A percentile compares a stretch with the other conserved stretches of the same genome.
phyloP scores from a whole-genome alignment of 92 coral and sea anemone species.

The Porites cylindrica region DNA sequence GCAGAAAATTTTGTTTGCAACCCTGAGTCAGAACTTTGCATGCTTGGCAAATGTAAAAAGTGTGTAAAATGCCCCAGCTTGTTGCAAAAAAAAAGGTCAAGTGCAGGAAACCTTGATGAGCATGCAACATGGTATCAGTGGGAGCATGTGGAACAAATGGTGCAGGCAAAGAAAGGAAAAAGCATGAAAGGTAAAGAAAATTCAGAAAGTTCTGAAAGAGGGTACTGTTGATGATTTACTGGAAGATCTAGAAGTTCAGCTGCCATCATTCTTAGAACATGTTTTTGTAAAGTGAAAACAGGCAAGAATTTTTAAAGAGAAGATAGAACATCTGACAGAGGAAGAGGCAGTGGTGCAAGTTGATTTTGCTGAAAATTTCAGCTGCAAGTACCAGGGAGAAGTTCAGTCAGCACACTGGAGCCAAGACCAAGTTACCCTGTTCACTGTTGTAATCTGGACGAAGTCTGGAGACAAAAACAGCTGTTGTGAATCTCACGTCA shows the following conservation, averaged over 20 bases:
- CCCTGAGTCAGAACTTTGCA: too few relatives aligned
- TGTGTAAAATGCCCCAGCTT: slow-evolving; percentile 20
- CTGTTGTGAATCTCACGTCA: slow-evolving; percentile 48
- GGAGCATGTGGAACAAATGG: slow-evolving; percentile 44
- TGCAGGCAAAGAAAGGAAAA: slow-evolving; percentile 33
- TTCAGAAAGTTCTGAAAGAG: slow-evolving; percentile 44
- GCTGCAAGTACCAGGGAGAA: slow-evolving; percentile 70
- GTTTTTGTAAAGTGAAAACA: too few relatives aligned
- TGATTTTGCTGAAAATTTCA: slow-evolving; percentile 70
- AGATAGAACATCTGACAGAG: slow-evolving; percentile 25
- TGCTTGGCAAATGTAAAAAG: too few relatives aligned
- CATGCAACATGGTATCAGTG: slow-evolving; percentile 65
- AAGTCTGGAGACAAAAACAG: slow-evolving; percentile 33
- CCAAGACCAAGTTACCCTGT: slow-evolving; percentile 56
- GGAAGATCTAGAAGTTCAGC: slow-evolving; percentile 17
- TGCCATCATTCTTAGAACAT: slow-evolving; percentile 5
- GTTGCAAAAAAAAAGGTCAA: background rate
- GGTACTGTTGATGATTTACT: slow-evolving; percentile 43
- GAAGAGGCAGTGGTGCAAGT: slow-evolving; percentile 74
- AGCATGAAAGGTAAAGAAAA: slow-evolving; percentile 25
- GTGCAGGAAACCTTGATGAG: slow-evolving; percentile 5
- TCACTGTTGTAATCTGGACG: slow-evolving; percentile 71
- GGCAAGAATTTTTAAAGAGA: too few relatives aligned
- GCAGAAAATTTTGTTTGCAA: too few relatives aligned
- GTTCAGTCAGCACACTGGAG: slow-evolving; percentile 80